Evolutionary conservation across 2,888 invertebrate species (phyloP).

Genomic region (Drosophila prostipennis): DNA sequence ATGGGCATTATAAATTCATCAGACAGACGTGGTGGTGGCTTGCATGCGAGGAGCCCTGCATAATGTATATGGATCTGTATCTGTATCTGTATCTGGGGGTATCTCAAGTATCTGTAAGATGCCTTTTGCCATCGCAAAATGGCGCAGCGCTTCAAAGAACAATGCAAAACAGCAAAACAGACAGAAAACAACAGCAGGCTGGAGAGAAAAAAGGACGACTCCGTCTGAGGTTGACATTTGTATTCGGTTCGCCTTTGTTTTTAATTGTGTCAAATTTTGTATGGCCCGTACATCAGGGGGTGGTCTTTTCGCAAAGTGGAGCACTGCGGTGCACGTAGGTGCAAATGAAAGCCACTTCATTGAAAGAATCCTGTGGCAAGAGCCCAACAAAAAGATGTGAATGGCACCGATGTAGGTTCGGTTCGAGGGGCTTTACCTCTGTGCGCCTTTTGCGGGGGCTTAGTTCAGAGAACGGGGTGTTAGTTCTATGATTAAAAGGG

Average conservation of each 20-base stretch:
- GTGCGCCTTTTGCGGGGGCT: conserved; percentile 12
- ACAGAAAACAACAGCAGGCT: conserved; percentile 15
- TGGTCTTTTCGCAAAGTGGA: conserved; percentile 48
- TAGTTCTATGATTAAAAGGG: conserved; percentile 41
- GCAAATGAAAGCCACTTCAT: conserved; percentile 78
- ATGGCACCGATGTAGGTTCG: conserved; percentile 4
- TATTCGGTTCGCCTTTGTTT: conserved; percentile 67
- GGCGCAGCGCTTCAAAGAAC: conserved; percentile 75
- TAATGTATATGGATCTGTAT: conserved; percentile 67
- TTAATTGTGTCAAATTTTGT: conserved; percentile 73
- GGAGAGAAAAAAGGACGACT: conserved; percentile 54
- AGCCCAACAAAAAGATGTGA: conserved; percentile 28
- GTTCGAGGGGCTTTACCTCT: conserved; percentile 4
- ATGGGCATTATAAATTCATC: conserved; percentile 79
- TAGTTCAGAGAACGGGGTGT: conserved; percentile 11
- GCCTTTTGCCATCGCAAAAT: conserved; percentile 70
- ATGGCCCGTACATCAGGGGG: conserved; percentile 13
- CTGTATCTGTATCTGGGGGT: conserved; percentile 44
- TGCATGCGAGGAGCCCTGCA: conserved; percentile 58
- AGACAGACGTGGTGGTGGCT: conserved; percentile 63
- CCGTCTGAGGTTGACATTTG: conserved; percentile 73
- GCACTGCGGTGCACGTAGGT: conserved; percentile 69
- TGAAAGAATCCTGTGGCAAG: conserved; percentile 64
- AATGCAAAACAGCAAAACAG: conserved; percentile 52
- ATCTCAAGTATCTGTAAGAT: conserved; percentile 62